Evolutionary conservation across 2,888 invertebrate species (phyloP).

Genomic region (Eupithecia tripunctaria): DNA sequence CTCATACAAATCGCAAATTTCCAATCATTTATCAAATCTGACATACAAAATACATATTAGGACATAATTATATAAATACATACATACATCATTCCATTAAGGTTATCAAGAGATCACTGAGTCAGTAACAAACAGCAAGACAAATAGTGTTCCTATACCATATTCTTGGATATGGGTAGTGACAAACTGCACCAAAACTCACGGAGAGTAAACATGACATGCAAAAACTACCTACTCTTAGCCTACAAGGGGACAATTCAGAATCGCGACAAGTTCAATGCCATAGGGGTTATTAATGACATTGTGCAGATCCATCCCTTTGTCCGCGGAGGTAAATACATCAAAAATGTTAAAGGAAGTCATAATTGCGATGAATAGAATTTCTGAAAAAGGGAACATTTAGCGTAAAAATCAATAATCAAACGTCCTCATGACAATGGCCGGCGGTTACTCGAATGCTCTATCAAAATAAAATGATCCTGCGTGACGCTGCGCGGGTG

Average conservation of each 20-base stretch:
- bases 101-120: too few species aligned
- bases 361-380: conserved; percentile 78
- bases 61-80: too few species aligned
- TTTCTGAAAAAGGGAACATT: conserved; percentile 77
- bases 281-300: conserved; percentile 81
- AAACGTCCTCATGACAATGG: conserved; percentile 74
- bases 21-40: too few species aligned
- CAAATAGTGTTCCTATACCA: too few species aligned
- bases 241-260: conserved; percentile 46
- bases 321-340: conserved; percentile 68
- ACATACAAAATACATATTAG: too few species aligned
- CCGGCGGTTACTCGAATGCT: conserved; percentile 76
- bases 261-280: conserved; percentile 73
- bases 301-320: conserved; percentile 69
- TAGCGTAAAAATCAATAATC: conserved; percentile 85
- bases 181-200: conserved; percentile 4
- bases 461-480: conserved; percentile 79
- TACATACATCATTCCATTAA: too few species aligned
- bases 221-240: conserved; percentile 45
- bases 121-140: too few species aligned
- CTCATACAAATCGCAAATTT: too few species aligned
- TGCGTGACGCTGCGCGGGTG: conserved; percentile 78
- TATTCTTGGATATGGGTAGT: too few species aligned
- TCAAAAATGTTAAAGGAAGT: conserved; percentile 74
- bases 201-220: conserved; percentile 49